These are phyloP conservation scores for Acropternis orthonyx DNA, from an alignment of 2,797 vertebrate species.

Conservation along the genomic window DNA sequence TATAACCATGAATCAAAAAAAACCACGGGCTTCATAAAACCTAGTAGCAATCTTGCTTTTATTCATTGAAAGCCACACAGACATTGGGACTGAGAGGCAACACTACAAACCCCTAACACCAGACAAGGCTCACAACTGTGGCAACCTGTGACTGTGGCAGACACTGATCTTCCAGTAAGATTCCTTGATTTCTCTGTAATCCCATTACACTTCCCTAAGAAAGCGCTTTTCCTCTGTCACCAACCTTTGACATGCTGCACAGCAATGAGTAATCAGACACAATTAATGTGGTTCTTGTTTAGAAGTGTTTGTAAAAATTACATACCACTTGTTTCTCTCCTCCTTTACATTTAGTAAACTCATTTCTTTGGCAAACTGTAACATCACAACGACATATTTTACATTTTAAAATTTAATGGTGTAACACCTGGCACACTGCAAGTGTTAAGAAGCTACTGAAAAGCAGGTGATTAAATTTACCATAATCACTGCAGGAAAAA, in stretches of 20 bases:
- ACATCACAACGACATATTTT: not conserved
- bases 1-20: not conserved
- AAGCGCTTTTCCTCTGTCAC: not conserved
- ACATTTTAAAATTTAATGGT: not conserved
- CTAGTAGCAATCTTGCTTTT: not conserved
- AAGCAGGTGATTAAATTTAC: not conserved
- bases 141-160: not conserved
- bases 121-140: not conserved
- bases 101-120: not conserved
- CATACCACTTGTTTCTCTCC: not conserved
- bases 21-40: not conserved
- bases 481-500: not conserved
- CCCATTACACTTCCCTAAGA: not conserved
- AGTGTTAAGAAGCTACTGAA: not conserved
- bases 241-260: not conserved
- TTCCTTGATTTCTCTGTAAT: not conserved
- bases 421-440: not conserved
- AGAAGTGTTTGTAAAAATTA: not conserved
- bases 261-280: not conserved
- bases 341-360: not conserved
- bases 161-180: not conserved
- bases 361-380: not conserved
- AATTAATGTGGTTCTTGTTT: not conserved
- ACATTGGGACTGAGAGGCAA: not conserved
- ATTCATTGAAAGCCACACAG: not conserved